Evolutionary conservation across 2,888 invertebrate species (phyloP), one percentile per base, ranked within the genome.

Genomic region (Drymonia ruficornis): DNA sequence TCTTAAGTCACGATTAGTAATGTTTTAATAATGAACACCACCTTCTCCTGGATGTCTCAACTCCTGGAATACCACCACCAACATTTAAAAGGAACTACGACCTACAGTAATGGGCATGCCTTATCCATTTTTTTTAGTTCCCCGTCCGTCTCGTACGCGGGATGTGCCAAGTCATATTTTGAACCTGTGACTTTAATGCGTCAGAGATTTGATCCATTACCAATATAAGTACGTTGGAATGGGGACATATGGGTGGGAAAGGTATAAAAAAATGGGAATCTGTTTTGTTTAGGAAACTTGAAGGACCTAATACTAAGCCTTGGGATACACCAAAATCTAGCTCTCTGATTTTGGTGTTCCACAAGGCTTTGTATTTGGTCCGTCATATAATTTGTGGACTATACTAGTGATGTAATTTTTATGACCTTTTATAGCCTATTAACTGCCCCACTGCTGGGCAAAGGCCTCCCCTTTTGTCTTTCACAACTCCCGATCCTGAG

Each of bases 91-190:
- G n/a, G n/a, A n/a, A n/a, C n/a, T n/a, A n/a, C n/a, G n/a, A n/a
- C n/a, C 7, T 23, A 2, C 3, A 23, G 23, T 23, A 6, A 23
- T 23, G 23, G 23, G 7, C n/a, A n/a, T 36, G 36, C 3, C 36
- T 36, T 36, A 36, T 70, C 70, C 52, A 56, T 9, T 3, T 0
- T 13, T 50, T 52, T 38, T 3, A 46, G 15, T 18, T 61, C 40
- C 15, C 1, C 9, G 16, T 42, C 52, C 53, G 53, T 52, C 60
- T 50, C 53, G 45, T 72, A 72, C 60, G 63, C 31, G 34, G 34
- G 19, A 50, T 61, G 48, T 65, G 74, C 49, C 74, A 66, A 74
- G 74, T 74, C 74, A 74, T 56, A 47, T 38, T 40, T 45, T 45
- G 50, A 74, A 70, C 70, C 72, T 72, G 72, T 55, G 42, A 56